Evolutionary conservation across 2,113 vertebrate genomes (phyloP).

Genomic region (Cheilinus undulatus): DNA sequence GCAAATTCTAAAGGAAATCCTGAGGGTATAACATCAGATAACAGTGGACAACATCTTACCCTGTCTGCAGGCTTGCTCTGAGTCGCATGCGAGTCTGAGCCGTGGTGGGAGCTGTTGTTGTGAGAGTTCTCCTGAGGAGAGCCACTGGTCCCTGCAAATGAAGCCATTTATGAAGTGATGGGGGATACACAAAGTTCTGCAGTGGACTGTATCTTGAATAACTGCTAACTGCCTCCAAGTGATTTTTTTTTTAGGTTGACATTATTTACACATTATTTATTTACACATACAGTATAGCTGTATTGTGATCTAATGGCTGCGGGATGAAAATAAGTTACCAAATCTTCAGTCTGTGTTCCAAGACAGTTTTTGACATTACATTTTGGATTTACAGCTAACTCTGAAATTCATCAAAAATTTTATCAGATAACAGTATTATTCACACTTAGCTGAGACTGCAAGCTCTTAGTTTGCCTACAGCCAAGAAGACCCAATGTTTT

Average conservation of each 20-base stretch:
- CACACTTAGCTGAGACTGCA: background rate
- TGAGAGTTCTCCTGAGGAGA: conserved; percentile 98
- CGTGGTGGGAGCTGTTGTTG: conserved; percentile 96
- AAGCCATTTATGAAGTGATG: conserved; percentile 31
- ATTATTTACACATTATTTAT: background rate
- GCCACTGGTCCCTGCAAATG: conserved; percentile 93
- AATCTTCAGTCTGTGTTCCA: background rate
- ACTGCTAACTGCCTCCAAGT: background rate
- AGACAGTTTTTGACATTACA: background rate
- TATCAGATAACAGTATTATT: background rate
- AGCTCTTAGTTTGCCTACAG: background rate
- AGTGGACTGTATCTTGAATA: background rate
- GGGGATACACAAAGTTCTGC: background rate
- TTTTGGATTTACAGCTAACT: background rate
- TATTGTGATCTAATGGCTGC: background rate
- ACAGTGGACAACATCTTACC: conserved; percentile 83
- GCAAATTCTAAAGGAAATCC: conserved; percentile 3
- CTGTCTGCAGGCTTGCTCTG: conserved; percentile 95
- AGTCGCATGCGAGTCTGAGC: conserved; percentile 92
- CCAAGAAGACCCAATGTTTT: background rate
- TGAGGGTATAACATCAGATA: conserved; percentile 25
- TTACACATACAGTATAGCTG: no score
- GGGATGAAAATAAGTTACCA: background rate
- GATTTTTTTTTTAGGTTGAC: background rate
- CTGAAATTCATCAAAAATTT: background rate